Percentiles rank a stretch among this genome's conserved stretches.
phyloP scores from a whole-genome alignment of 2,888 invertebrate genomes.

The Saturnia japonica region DNA sequence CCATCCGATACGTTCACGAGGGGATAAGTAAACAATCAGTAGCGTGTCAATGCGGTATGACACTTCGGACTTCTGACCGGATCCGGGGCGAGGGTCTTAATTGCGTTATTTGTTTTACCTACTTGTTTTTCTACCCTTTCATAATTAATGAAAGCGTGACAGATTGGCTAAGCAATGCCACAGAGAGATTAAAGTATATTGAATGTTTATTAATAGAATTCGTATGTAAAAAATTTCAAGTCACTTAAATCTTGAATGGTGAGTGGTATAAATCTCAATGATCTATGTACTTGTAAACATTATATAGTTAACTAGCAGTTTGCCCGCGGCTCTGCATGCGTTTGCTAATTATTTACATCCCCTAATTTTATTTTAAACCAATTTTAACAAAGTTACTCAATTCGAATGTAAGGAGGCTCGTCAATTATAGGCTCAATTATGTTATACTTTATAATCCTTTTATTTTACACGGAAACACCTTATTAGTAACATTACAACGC shows the following conservation, averaged over 20 bases:
- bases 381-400: too few relatives aligned
- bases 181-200: background rate
- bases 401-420: too few relatives aligned
- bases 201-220: background rate
- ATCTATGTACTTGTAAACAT: too few relatives aligned
- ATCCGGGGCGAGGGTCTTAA: background rate
- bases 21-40: slow-evolving; percentile 12
- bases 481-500: too few relatives aligned
- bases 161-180: background rate
- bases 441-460: too few relatives aligned
- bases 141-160: slow-evolving; percentile 9
- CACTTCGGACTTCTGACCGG: background rate
- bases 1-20: slow-evolving; percentile 7
- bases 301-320: too few relatives aligned
- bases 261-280: too few relatives aligned
- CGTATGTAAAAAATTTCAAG: background rate
- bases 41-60: slow-evolving; percentile 11
- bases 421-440: too few relatives aligned
- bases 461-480: too few relatives aligned
- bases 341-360: too few relatives aligned
- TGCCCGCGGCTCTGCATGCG: too few relatives aligned
- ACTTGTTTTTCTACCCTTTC: background rate
- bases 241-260: background rate
- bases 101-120: slow-evolving; percentile 7
- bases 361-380: too few relatives aligned